Base-by-base conservation (phyloP, 2,797 vertebrate genomes). In the Hydrolagus colliei region DNA sequence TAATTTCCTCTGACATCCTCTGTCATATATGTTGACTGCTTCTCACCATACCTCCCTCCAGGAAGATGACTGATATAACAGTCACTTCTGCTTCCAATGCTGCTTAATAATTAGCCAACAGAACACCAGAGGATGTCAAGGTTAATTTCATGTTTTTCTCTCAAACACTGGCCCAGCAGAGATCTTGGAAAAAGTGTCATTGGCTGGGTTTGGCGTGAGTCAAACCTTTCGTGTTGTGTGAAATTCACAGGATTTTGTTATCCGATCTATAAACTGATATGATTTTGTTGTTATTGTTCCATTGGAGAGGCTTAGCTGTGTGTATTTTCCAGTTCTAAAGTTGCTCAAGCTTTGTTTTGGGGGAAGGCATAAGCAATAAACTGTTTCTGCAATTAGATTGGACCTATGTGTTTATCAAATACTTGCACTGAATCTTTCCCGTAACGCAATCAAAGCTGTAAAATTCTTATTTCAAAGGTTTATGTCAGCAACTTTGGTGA, bases 301-400 rank as follows among this genome's bases (percentile, higher is more conserved):
- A 52, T 52, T 52, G 41, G 41, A 52, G 41, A 52, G 41, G 41
- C 41, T 52, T 3, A 52, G 41, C 41, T 52, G 6, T 52, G 41
- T 52, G 1, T 52, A 52, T 52, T 52, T 52, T 52, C 41, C 41
- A 52, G 41, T 6, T 52, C 41, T 52, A 52, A 52, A 52, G 41
- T 6, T 52, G 41, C 41, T 52, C 41, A 3, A 52, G 41, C 3
- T 52, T 52, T 52, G 41, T 52, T 52, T 52, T 52, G 41, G 41
- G 41, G 41, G 72, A 73, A 27, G 16, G 4, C 11, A 73, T 73
- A 73, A 80, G 20, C 76, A 80, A 85, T 88, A 89, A 77, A 86
- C 73, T 86, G 63, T 87, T 87, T 86, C 88, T 88, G 79, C 71
- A 14, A 72, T 14, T 14, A 72, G 18, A 73, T 73, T 18, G 32